A percentile compares a stretch with the other conserved stretches of the same genome.
phyloP scores from a whole-genome alignment of 2,888 invertebrate species.

The Hemicrepidius hirtus region DNA sequence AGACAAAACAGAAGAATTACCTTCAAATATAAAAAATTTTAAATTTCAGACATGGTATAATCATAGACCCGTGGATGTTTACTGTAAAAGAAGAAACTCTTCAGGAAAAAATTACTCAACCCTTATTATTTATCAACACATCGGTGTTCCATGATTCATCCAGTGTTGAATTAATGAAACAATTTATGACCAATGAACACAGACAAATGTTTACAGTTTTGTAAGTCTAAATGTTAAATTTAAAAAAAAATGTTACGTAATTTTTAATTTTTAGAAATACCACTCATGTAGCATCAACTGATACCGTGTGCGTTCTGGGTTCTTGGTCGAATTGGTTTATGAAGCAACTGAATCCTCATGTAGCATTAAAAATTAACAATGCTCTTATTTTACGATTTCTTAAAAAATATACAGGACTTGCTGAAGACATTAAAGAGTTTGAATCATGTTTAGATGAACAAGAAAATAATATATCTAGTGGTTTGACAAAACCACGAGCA shows the following conservation, averaged over 20 bases:
- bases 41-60: conserved; percentile 71
- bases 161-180: conserved; percentile 73
- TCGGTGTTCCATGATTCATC: conserved; percentile 75
- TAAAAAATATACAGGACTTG: conserved; percentile 62
- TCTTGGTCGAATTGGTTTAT: conserved; percentile 73
- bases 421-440: conserved; percentile 58
- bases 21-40: not conserved
- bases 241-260: not conserved
- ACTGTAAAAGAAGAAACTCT: conserved; percentile 73
- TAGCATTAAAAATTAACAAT: conserved; percentile 71
- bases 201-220: conserved; percentile 71
- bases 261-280: conserved; percentile 66
- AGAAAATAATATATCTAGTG: conserved; percentile 61
- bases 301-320: conserved; percentile 70
- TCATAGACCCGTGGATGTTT: conserved; percentile 79
- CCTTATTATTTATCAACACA: conserved; percentile 76
- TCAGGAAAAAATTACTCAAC: conserved; percentile 70
- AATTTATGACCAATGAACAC: conserved; percentile 63
- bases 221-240: conserved; percentile 63
- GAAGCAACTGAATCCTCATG: conserved; percentile 70
- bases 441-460: conserved; percentile 63
- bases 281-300: conserved; percentile 73
- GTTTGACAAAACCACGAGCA: conserved; percentile 69
- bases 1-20: no score
- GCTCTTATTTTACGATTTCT: conserved; percentile 70